Base-by-base conservation (phyloP, 2,797 vertebrate species). In the Hoplostethus atlanticus region DNA sequence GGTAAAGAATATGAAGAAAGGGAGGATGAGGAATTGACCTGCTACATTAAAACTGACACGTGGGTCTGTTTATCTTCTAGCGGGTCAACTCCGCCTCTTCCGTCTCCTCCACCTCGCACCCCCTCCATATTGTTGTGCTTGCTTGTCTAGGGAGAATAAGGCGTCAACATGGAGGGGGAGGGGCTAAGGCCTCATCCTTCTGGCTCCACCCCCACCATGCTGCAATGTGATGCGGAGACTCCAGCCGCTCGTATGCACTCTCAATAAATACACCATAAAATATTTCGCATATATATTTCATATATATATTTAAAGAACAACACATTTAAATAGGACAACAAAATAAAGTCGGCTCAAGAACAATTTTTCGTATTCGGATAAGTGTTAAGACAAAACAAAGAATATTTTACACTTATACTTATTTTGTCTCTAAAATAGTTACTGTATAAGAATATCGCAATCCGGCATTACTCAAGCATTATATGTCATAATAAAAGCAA, bases 271-370 rank as follows among this genome's bases (percentile, higher is more conserved):
- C 92, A 92, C 90, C 93, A 89, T 95, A 93, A 94, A 93, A 94
- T 95, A 94, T 91, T 92, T 90, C 80, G 92, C 89, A 93, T 93
- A 93, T 94, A 93, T 93, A 94, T 92, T 85, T 86, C 69, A 69
- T 74, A 77, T 85, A 83, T 64, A 69, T 71, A 77, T 90, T 87
- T 89, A 91, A 90, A 93, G 83, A 93, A 93, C 84, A 87, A 91
- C 89, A 92, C 92, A 95, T 95, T 96, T 97, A 93, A 95, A 96
- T 96, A 94, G 91, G 89, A 96, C 92, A 93, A 94, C 84, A 95
- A 95, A 94, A 93, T 81, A 93, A 93, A 87, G 88, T 92, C 93
- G 94, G 95, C 92, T 96, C 94, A 93, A 96, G 92, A 95, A 90
- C 89, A 94, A 93, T 87, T 91, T 89, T 77, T 90, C 81, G 82